Evolutionary conservation across 2,113 vertebrate species (phyloP), one percentile per base, ranked within the genome.

Genomic region (Nyctereutes procyonoides): DNA sequence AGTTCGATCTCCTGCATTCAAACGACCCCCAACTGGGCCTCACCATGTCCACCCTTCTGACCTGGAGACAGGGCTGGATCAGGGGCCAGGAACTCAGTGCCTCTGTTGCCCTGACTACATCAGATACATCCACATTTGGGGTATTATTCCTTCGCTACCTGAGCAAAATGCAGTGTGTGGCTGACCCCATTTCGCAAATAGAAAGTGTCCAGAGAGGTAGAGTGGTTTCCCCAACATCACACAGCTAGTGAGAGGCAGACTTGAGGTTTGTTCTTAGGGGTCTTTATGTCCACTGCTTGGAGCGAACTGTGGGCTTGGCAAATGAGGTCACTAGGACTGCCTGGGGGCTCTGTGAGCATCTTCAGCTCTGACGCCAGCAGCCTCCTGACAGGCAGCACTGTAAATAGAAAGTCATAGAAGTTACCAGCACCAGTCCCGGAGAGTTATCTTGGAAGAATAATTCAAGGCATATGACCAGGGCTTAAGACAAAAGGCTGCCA

Each of bases 331-430:
- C 5, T 3, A 6, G 1, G 15, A 3, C 15, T 14, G 1, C 5
- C 22, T 17, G 6, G 48, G 13, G 4, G 55, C 22, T 53, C 43
- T 24, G 35, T 3, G 2, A 35, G 55, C 4, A 0, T 62, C 38
- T 22, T 43, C 16, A 26, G 65, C 48, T 58, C 32, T 28, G 16
- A 5, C 0, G 11, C 58, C n/a, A 71, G 73, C 0, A 3, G 24
- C 69, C 69, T 80, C 87, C 84, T 62, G 48, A 74, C 6, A n/a
- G 55, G 87, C 97, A 96, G 35, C 35, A 56, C 81, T 16, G 1
- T 76, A 82, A 98, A 97, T 2, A 53, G 69, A 90, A 95, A 86
- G 55, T 76, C 97, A 20, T 48, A 69, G 56, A 62, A 92, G 83
- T 73, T 10, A 32, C 48, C 93, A 82, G 62, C 26, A 32, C 38